Evolutionary conservation across 2,888 invertebrate species (phyloP).

Genomic region (Drosophila affinis): DNA sequence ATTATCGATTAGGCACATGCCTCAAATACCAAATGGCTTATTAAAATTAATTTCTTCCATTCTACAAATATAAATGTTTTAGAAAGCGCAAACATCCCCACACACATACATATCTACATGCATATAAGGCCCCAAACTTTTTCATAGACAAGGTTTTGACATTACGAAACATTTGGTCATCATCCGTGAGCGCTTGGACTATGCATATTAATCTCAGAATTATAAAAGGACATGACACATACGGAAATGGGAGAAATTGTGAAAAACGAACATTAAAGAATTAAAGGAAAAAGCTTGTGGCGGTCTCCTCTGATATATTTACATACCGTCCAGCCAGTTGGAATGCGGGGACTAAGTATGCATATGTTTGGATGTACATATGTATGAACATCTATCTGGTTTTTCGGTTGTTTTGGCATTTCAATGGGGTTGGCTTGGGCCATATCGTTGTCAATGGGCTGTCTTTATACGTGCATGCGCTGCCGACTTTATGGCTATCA

Average conservation of each 20-base stretch:
- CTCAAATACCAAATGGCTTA: slow-evolving; percentile 60
- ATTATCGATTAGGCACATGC: slow-evolving; percentile 43
- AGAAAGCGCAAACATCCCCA: slow-evolving; percentile 39
- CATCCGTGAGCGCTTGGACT: slow-evolving; percentile 29
- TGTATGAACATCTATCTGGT: slow-evolving; percentile 4
- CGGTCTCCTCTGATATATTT: slow-evolving; percentile 22
- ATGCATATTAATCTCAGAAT: slow-evolving; percentile 61
- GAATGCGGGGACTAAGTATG: slow-evolving; percentile 7
- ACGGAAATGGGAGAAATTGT: slow-evolving; percentile 64
- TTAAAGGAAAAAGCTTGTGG: slow-evolving; percentile 3
- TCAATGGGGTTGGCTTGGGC: slow-evolving; percentile 35
- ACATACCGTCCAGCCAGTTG: slow-evolving; percentile 5
- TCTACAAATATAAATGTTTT: slow-evolving; percentile 28
- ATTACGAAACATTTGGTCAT: slow-evolving; percentile 63
- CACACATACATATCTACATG: neutral
- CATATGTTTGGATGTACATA: no score
- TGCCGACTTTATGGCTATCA: slow-evolving; percentile 59
- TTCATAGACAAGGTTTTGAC: slow-evolving; percentile 40
- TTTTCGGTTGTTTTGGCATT: slow-evolving; percentile 54
- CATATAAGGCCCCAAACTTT: slow-evolving; percentile 49
- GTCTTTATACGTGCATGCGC: slow-evolving; percentile 54
- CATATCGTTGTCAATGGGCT: slow-evolving; percentile 32
- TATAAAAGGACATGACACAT: slow-evolving; percentile 32
- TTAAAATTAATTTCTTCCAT: slow-evolving; percentile 59
- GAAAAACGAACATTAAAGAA: slow-evolving; percentile 21